Percentiles rank a stretch among this genome's conserved stretches.
These are phyloP conservation scores for Mormyrops boulengeri DNA, from an alignment of 2,797 vertebrate genomes.

Conservation along the genomic window DNA sequence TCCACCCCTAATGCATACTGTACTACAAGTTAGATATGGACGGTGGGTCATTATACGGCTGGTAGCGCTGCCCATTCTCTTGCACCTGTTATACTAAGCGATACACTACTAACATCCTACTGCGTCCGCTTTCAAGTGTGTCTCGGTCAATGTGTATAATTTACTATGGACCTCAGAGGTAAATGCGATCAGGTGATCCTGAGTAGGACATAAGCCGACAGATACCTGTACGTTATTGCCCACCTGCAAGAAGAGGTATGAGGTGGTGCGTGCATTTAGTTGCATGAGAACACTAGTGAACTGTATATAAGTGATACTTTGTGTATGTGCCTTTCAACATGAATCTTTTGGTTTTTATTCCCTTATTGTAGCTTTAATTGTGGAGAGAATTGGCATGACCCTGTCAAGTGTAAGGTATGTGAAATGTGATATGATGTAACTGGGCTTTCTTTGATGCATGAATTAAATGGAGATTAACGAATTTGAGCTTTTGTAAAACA, in stretches of 20 bases:
- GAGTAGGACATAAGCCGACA: neutral
- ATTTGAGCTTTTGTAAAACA: neutral
- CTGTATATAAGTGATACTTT: neutral
- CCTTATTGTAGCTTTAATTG: conserved; percentile 85
- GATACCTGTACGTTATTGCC: neutral
- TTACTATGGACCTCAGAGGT: neutral
- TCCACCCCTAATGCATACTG: neutral
- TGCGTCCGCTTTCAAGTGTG: neutral
- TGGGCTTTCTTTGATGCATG: neutral
- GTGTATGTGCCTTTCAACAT: neutral
- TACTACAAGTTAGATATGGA: neutral
- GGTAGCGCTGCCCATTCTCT: neutral
- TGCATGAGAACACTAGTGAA: neutral
- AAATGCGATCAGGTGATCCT: neutral
- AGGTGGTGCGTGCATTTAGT: neutral
- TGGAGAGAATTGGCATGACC: conserved; percentile 99
- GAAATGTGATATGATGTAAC: neutral
- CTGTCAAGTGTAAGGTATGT: conserved; percentile 98
- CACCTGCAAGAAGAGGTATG: neutral
- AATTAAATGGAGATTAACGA: neutral
- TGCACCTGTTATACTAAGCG: neutral
- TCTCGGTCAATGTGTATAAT: neutral
- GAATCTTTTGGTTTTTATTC: neutral
- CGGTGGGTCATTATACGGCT: neutral
- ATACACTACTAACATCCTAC: neutral